Base-by-base conservation (phyloP, 2,797 vertebrate genomes). In the Clamator glandarius region DNA sequence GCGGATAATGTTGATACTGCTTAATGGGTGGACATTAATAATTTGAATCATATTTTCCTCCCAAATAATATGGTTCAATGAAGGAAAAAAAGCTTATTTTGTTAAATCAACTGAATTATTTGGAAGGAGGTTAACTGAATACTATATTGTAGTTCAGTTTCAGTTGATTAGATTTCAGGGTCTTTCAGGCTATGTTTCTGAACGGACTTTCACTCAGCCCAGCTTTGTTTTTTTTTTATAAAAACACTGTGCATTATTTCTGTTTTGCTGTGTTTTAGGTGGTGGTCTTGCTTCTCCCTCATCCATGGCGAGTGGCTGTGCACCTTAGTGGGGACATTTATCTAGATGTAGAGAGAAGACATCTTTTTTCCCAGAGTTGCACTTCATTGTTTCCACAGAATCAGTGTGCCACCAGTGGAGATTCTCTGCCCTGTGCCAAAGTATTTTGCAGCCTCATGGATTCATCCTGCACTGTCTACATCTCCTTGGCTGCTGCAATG, bases 1-100 rank as follows among this genome's bases (percentile, higher is more conserved):
- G 44, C 0, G 1, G 68, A 69, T 87, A 87, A 90, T 46, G 68
- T 67, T 89, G 59, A 66, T 95, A 66, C 8, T 67, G 31, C 51
- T 52, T 93, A 93, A 94, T 90, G 51, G 52, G 74, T 92, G 89
- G 89, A 95, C 90, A 92, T 84, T 59, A 94, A 96, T 87, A 90
- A 94, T 93, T 87, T 89, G 23, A 79, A 79, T 90, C 11, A 36
- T 89, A 79, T 87, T 92, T 81, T 79, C 20, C n/a, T 31, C 74
- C 39, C 51, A 81, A 93, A 66, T 62, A 89, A 84, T 73, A 51
- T 73, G 11, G 42, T 59, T 89, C 81, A 89, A 59, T 75, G 72
- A 86, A 90, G 39, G 84, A 94, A 92, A 87, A 82, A 88, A 62
- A 35, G 1, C 20, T 64, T 70, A 29, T 81, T 58, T 81, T 92